Evolutionary conservation across 2,888 invertebrate genomes (phyloP).

Genomic region (Aphelenchoides bicaudatus): DNA sequence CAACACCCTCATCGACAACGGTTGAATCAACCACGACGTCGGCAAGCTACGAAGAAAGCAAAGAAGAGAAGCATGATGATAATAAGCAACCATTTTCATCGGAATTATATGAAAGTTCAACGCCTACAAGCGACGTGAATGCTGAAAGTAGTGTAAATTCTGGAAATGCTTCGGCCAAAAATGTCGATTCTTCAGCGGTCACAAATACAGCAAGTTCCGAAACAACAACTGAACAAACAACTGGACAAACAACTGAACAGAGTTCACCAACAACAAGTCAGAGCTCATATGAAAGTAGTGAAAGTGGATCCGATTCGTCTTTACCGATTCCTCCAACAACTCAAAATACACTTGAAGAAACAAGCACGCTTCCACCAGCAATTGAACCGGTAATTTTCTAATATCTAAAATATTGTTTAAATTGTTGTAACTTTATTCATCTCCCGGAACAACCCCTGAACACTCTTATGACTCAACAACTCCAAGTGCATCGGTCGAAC

Average conservation of each 20-base stretch:
- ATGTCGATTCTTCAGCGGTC: not conserved
- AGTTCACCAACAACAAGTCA: too few relatives aligned
- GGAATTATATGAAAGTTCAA: too few relatives aligned
- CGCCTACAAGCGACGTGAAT: slow-evolving; percentile 3
- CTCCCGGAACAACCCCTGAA: slow-evolving; percentile 2
- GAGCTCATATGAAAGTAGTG: not conserved
- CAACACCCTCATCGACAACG: not conserved
- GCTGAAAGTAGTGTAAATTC: not conserved
- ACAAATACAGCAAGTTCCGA: not conserved
- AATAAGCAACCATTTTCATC: too few relatives aligned
- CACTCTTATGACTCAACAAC: not conserved
- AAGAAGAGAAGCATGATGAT: too few relatives aligned
- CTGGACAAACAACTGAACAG: too few relatives aligned
- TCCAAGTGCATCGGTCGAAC: too few relatives aligned
- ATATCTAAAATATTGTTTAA: too few relatives aligned
- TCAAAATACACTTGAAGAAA: not conserved
- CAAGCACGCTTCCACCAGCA: slow-evolving; percentile 3
- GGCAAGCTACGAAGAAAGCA: slow-evolving; percentile 1
- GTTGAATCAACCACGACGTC: not conserved
- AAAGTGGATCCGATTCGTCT: not conserved
- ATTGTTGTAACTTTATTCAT: too few relatives aligned
- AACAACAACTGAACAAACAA: not conserved
- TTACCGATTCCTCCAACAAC: not conserved
- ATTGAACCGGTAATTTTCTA: too few relatives aligned
- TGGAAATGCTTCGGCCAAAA: not conserved